phyloP scores from a whole-genome alignment of 2,113 vertebrate genomes.

The Promerops cafer region DNA sequence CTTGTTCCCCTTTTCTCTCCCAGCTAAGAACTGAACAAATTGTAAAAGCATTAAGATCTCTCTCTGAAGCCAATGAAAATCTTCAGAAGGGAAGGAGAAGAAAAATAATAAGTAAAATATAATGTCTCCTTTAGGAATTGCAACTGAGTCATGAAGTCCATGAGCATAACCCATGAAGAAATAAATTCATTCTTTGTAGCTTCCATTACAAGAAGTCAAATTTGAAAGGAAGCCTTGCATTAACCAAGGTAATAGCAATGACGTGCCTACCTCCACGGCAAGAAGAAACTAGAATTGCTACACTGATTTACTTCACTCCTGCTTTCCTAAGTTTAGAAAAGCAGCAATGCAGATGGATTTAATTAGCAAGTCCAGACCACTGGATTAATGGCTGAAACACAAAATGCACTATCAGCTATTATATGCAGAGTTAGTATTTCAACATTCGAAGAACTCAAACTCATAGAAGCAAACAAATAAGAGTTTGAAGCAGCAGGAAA shows the following conservation, averaged over 20 bases:
- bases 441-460: not conserved
- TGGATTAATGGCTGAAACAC: not conserved
- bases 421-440: not conserved
- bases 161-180: not conserved
- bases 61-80: not conserved
- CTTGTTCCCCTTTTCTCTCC: not conserved
- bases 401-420: not conserved
- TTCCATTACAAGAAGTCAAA: not conserved
- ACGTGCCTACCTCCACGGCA: not conserved
- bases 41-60: not conserved
- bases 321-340: not conserved
- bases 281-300: not conserved
- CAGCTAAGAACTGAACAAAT: not conserved
- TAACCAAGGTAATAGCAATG: not conserved
- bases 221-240: not conserved
- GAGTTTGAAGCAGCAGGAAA: not conserved
- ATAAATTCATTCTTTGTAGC: not conserved
- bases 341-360: not conserved
- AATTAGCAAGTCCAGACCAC: not conserved
- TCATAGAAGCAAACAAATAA: not conserved
- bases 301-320: not conserved
- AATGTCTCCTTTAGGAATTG: not conserved
- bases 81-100: not conserved
- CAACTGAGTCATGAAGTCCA: not conserved
- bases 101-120: not conserved